phyloP scores from a whole-genome alignment of 2,113 vertebrate genomes.

The Dicrurus megarhynchus region DNA sequence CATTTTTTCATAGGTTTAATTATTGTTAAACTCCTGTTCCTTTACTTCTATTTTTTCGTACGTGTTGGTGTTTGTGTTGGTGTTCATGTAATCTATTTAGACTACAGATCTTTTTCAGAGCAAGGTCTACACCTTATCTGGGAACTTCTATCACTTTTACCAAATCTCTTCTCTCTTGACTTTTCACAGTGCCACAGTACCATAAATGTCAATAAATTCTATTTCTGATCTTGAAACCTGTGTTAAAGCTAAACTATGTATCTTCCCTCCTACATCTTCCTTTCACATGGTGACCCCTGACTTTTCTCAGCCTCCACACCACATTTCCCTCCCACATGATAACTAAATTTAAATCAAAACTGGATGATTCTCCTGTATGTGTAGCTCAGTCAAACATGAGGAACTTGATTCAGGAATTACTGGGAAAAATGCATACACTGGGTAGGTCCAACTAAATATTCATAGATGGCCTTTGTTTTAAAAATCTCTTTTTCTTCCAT shows the following conservation, averaged over 20 bases:
- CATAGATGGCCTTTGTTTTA: not conserved
- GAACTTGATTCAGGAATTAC: not conserved
- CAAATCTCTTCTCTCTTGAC: not conserved
- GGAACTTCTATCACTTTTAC: not conserved
- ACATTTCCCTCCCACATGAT: not conserved
- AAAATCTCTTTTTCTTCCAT: not conserved
- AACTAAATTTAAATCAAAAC: constrained; percentile 7
- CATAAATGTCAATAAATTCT: not conserved
- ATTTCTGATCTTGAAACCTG: constrained; percentile 5
- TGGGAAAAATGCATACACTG: not conserved
- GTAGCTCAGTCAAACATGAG: not conserved
- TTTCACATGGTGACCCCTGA: not conserved
- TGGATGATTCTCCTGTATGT: not conserved
- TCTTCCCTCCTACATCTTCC: constrained; percentile 13
- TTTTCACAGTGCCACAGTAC: not conserved
- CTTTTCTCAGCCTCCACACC: constrained; percentile 3
- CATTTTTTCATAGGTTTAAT: not conserved
- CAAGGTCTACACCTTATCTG: not conserved
- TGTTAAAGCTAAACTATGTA: not conserved
- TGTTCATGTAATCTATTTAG: not conserved
- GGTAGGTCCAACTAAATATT: not conserved
- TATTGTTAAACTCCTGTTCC: not conserved
- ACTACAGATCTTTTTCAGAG: not conserved
- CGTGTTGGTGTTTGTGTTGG: not conserved
- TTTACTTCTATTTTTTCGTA: not conserved